Base-by-base conservation (phyloP, 2,888 invertebrate genomes). In the Sipha maydis region DNA sequence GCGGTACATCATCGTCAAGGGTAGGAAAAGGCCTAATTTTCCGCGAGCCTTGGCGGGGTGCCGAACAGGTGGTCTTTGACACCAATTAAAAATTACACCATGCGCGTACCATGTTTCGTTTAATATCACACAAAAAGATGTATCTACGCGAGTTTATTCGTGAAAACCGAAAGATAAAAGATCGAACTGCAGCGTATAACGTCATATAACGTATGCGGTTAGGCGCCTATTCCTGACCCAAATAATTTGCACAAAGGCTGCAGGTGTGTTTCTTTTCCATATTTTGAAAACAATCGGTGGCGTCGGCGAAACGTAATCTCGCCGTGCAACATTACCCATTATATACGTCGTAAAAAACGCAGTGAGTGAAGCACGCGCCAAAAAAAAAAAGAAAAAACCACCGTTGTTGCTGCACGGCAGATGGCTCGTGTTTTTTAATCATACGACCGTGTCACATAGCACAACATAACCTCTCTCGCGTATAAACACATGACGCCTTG, bases 41-140 rank as follows among this genome's bases (percentile, higher is more conserved):
- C 86, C 86, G 86, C 86, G 86, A 80, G 73, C 61, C 86, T 61
- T 80, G 86, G 80, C 86, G 86, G 80, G 80, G 80, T 56, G 80
- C 75, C 80, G 86, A 88, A 88, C 86, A 88, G 86, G 86, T 88
- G 86, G 86, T 88, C 80, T 80, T 71, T 86, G 86, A 86, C 86
- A 80, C 75, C 86, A 88, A 88, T 88, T 88, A 88, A 88, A 88
- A 88, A 88, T 88, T 82, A 88, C 86, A 82, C 80, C 77, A 38
- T 11, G 34, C 71, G 31, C 67, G 28, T 84, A 77, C 28, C 21
- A 31, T 9, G 38, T 73, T 73, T 73, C 34, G 73, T 73, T 73
- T 73, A 77, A 56, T 69, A 85, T 54, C 79, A 38, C 54, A 54
- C 71, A 67, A 76, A 76, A 56, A 28, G 17, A 69, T 41, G 38